Evolutionary conservation across 2,113 vertebrate species (phyloP), one percentile per base, ranked within the genome.

Genomic region (Menura novaehollandiae): DNA sequence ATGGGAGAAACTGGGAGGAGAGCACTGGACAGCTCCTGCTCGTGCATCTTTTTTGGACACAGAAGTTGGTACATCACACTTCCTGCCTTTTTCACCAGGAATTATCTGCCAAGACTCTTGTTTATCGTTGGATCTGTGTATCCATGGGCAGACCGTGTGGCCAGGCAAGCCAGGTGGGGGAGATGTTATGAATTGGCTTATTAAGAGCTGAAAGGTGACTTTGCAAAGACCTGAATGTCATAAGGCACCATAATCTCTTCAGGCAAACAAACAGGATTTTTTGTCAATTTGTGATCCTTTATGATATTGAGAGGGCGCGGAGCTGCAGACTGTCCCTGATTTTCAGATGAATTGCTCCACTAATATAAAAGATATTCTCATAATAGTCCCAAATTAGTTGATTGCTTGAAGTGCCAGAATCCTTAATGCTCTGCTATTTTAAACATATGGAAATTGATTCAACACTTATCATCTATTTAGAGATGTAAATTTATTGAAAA

Each of bases 401-500:
- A 96, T 95, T 96, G 95, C 93, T 85, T 85, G 62, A 88, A 94
- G 77, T 92, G 80, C 87, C 67, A 95, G 91, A 96, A 97, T 94
- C 59, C 72, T 78, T 95, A 95, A 95, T 89, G 91, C 71, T 95
- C 89, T 93, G 84, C 95, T 97, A 93, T 95, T 97, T 97, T 94
- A 92, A 94, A 97, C 85, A 81, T 91, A 97, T 92, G 96, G 90
- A 96, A 93, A 96, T 97, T 52, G 78, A 91, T 93, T 97, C 91
- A 69, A 85, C 94, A 88, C 88, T 97, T 91, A 80, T n/a, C 68
- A 58, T 94, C 81, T 96, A 89, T 95, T 97, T 91, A 97, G 94
- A 79, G 64, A 96, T 96, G 97, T 92, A 97, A 96, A 96, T 96
- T 91, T 94, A 93, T 95, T 96, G 95, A 88, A 93, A 92, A 89